Conservation (phyloP, 1,140 invertebrate species). For the Drosophila setifemur region DNA sequence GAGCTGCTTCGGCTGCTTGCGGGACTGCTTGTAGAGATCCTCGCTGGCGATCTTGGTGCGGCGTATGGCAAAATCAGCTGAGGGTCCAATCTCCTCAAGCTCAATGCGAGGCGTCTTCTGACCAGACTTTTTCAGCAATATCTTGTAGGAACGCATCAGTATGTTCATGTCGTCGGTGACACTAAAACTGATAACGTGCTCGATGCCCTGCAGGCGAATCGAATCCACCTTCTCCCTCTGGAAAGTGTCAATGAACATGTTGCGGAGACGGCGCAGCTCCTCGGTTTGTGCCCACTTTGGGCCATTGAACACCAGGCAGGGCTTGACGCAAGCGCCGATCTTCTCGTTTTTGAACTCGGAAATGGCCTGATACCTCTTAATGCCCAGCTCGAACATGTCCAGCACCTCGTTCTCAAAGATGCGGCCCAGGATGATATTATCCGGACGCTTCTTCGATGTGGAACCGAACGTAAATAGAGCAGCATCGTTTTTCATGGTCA, state of each 20-base stretch:
- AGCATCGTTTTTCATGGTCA: slow-evolving; percentile 93
- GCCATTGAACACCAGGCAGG: slow-evolving; percentile 96
- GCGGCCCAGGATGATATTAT: slow-evolving; percentile 95
- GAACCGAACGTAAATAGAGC: slow-evolving; percentile 95
- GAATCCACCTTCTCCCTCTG: slow-evolving; percentile 91
- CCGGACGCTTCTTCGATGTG: slow-evolving; percentile 96
- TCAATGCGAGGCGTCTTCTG: slow-evolving; percentile 93
- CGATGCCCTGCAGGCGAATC: slow-evolving; percentile 94
- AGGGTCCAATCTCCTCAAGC: slow-evolving; percentile 91
- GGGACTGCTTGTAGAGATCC: slow-evolving; percentile 94
- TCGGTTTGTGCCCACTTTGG: slow-evolving; percentile 92
- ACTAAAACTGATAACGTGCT: slow-evolving; percentile 96
- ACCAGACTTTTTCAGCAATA: slow-evolving; percentile 95
- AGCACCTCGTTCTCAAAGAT: slow-evolving; percentile 94
- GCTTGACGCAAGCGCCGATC: slow-evolving; percentile 92
- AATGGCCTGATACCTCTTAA: slow-evolving; percentile 91
- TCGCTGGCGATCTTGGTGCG: slow-evolving; percentile 94
- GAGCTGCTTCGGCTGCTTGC: slow-evolving; percentile 91
- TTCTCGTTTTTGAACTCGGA: slow-evolving; percentile 92
- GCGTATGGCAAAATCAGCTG: slow-evolving; percentile 93
- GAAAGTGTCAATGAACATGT: slow-evolving; percentile 96
- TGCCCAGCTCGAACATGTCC: slow-evolving; percentile 98
- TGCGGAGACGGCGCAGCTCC: slow-evolving; percentile 92
- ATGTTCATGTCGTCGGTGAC: slow-evolving; percentile 90
- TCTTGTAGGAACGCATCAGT: slow-evolving; percentile 94